Percentiles rank a stretch among this genome's conserved stretches.
Evolutionary conservation across 2,113 vertebrate species (phyloP).

Genomic region (Nycticorax nycticorax): DNA sequence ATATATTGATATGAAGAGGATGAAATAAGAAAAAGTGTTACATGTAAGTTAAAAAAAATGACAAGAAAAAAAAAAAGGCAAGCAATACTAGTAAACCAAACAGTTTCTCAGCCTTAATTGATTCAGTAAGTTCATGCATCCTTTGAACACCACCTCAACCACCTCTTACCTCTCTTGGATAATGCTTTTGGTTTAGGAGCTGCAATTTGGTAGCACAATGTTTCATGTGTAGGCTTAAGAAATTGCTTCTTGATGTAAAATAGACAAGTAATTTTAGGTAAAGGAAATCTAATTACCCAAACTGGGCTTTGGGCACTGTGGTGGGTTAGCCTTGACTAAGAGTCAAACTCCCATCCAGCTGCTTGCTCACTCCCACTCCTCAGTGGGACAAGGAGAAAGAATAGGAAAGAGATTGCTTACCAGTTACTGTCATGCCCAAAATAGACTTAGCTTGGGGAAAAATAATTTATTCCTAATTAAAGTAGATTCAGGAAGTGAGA

Average conservation of each 20-base stretch:
- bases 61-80: rapidly evolving
- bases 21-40: neutral
- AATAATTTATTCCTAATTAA: neutral
- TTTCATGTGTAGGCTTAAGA: neutral
- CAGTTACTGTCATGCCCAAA: neutral
- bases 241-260: neutral
- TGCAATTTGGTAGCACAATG: neutral
- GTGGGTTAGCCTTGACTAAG: neutral
- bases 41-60: neutral
- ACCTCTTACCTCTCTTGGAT: neutral
- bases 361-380: neutral
- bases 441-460: neutral
- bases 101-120: neutral
- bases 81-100: neutral
- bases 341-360: neutral
- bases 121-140: neutral
- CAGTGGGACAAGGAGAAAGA: neutral
- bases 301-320: neutral
- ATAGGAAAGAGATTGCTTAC: neutral
- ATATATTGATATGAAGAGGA: neutral
- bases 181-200: neutral
- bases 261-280: neutral
- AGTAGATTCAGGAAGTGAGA: neutral
- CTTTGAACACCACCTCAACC: neutral
- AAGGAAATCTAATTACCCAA: neutral